Conservation (phyloP, 1,140 invertebrate species). For the Coptotermes formosanus region DNA sequence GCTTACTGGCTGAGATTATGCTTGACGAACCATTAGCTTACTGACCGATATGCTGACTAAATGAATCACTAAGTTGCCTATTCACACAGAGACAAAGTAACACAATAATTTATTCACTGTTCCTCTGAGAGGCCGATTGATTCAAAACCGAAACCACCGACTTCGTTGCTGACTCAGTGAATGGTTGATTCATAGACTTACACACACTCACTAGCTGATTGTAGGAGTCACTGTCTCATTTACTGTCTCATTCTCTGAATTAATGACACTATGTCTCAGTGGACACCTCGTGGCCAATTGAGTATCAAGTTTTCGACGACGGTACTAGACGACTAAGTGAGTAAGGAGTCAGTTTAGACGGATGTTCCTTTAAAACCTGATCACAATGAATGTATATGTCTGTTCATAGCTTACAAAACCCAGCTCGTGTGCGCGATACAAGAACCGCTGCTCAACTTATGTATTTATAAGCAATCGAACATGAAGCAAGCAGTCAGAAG, state of each 20-base stretch:
- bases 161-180: neutral
- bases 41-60: neutral
- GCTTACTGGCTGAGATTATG: neutral
- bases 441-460: too few relatives aligned
- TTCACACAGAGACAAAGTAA: neutral
- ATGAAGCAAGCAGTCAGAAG: too few relatives aligned
- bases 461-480: too few relatives aligned
- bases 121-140: neutral
- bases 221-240: conserved; percentile 19
- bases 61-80: neutral
- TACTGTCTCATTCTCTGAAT: conserved; percentile 12
- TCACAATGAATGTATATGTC: too few relatives aligned
- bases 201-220: neutral
- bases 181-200: conserved; percentile 4
- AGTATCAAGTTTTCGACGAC: too few relatives aligned
- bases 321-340: too few relatives aligned
- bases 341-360: too few relatives aligned
- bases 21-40: neutral
- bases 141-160: neutral
- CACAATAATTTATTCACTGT: neutral
- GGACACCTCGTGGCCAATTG: too few relatives aligned
- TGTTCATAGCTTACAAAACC: too few relatives aligned
- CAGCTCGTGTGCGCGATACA: too few relatives aligned
- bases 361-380: too few relatives aligned
- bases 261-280: conserved; percentile 3